Evolutionary conservation across 2,113 vertebrate species (phyloP).

Genomic region (Shinisaurus crocodilurus): DNA sequence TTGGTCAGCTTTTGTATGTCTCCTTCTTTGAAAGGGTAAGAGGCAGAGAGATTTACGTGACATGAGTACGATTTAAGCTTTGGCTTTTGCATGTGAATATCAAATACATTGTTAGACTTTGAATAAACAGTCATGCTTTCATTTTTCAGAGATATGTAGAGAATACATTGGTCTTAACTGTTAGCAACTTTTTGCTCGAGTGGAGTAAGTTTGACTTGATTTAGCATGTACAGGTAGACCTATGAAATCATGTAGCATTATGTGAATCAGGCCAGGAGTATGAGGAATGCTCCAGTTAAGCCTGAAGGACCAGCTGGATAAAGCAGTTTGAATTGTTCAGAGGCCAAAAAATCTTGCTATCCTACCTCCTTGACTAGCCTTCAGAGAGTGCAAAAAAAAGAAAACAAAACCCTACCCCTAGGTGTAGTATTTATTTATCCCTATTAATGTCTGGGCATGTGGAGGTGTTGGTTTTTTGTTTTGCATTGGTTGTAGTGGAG

Average conservation of each 20-base stretch:
- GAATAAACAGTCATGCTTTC: slow-evolving; percentile 56
- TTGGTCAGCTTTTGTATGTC: slow-evolving; percentile 68
- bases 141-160: slow-evolving; percentile 66
- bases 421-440: slow-evolving; percentile 56
- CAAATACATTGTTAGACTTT: slow-evolving; percentile 65
- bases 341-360: slow-evolving; percentile 66
- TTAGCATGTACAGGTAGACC: slow-evolving; percentile 62
- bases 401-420: neutral
- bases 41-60: slow-evolving; percentile 36
- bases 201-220: slow-evolving; percentile 58
- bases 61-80: slow-evolving; percentile 42
- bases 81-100: slow-evolving; percentile 65
- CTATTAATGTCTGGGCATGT: slow-evolving; percentile 36
- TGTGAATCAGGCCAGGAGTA: slow-evolving; percentile 49
- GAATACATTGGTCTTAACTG: slow-evolving; percentile 56
- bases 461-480: slow-evolving; percentile 32
- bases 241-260: slow-evolving; percentile 58
- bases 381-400: slow-evolving; percentile 40
- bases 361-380: slow-evolving; percentile 71
- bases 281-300: slow-evolving; percentile 47
- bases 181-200: slow-evolving; percentile 57
- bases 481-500: slow-evolving; percentile 24
- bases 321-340: slow-evolving; percentile 56
- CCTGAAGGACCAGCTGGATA: slow-evolving; percentile 63
- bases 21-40: slow-evolving; percentile 72